A percentile compares a stretch with the other conserved stretches of the same genome.
phyloP scores from a whole-genome alignment of 2,888 invertebrate genomes.

The Pediacus dermestoides region DNA sequence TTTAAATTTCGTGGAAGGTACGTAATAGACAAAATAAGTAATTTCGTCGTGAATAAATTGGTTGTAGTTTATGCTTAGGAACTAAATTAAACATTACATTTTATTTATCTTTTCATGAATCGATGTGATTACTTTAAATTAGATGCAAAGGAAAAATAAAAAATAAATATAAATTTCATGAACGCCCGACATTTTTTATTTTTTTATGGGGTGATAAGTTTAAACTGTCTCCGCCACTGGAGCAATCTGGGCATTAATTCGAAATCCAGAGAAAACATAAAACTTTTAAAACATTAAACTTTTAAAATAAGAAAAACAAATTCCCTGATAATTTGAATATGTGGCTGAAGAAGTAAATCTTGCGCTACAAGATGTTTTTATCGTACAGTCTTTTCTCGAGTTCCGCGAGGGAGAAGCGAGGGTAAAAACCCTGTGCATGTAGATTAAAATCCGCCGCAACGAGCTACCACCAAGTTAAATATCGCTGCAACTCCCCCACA shows the following conservation, averaged over 20 bases:
- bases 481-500: conserved; percentile 42
- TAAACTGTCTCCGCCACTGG: conserved; percentile 13
- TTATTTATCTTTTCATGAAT: too few relatives aligned
- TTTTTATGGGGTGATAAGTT: too few relatives aligned
- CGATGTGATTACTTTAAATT: too few relatives aligned
- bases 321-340: conserved; percentile 55
- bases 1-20: too few relatives aligned
- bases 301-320: conserved; percentile 52
- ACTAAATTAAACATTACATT: too few relatives aligned
- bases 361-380: conserved; percentile 53
- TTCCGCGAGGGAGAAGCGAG: conserved; percentile 44
- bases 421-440: conserved; percentile 51
- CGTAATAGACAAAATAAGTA: too few relatives aligned
- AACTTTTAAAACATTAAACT: conserved; percentile 43
- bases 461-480: conserved; percentile 47
- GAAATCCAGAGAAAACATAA: conserved; percentile 26
- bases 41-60: too few relatives aligned
- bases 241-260: conserved; percentile 28
- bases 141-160: too few relatives aligned
- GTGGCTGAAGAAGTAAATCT: conserved; percentile 53
- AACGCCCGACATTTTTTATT: too few relatives aligned
- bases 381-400: conserved; percentile 47
- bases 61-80: too few relatives aligned
- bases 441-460: conserved; percentile 51
- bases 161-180: too few relatives aligned